Evolutionary conservation across 2,797 vertebrate genomes (phyloP), one percentile per base, ranked within the genome.

Genomic region (Antennarius maculatus): DNA sequence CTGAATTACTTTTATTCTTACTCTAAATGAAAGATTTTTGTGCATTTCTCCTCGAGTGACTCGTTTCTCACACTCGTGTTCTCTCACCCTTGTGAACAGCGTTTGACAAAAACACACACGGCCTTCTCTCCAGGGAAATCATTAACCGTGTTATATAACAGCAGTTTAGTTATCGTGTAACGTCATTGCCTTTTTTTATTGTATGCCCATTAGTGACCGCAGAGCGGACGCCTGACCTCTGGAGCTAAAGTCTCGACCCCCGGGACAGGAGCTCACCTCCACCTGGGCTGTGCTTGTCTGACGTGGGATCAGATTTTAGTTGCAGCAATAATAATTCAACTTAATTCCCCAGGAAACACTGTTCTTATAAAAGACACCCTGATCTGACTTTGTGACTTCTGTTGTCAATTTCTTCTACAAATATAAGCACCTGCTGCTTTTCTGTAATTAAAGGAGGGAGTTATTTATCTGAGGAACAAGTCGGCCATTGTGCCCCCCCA

Each of bases 131-230:
- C 17, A 54, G 76, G 81, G 80, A 84, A 91, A 92, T 91, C 84
- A 91, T 91, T 90, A 86, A 90, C 86, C 37, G 51, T 39, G 68
- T 91, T 90, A 80, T 69, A 37, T 87, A 90, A 91, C 64, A 55
- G 17, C 12, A 46, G 34, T 76, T 82, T 73, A 62, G 80, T 75
- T 83, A 77, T 61, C 64, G 76, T 62, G 60, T 43, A 69, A 69
- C 68, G 70, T 84, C 78, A 48, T 66, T 69, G 74, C 50, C 17
- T 82, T 63, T 79, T 71, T 79, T 71, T 71, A 10, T 43, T 63
- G 52, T 71, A 43, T 43, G 67, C 78, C 85, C 82, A 82, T 79
- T 78, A 79, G 77, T 55, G 55, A 39, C 65, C 76, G 31, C 63
- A 48, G 29, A 47, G 64, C 55, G 58, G 67, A 75, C 14, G 47